Evolutionary conservation across 1,140 invertebrate genomes (phyloP), one percentile per base, ranked within the genome.

Genomic region (Ylistrum balloti): DNA sequence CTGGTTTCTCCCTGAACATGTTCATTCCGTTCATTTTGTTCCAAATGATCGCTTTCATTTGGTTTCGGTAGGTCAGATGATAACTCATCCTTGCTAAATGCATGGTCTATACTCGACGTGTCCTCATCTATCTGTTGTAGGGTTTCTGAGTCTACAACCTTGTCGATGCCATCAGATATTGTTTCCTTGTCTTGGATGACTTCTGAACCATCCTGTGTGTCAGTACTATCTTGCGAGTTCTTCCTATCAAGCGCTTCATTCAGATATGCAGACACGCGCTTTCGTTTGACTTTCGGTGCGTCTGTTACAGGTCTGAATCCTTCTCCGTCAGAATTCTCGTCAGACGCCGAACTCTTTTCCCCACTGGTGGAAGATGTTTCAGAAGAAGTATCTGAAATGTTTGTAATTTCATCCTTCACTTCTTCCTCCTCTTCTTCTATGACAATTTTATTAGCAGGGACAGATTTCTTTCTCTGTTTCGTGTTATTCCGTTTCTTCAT

Each of bases 361-460:
- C 28, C n/a, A 1, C 5, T 17, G 28, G 56, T 28, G 56, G 22
- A 1, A 17, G 56, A 74, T 3, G 56, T 17, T 1, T 74, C 56
- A 28, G 56, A 74, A 74, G 56, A 74, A 74, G 56, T 28, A n/a
- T 74, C 22, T 74, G 56, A 74, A 3, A 74, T 28, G 5, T 74
- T 74, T n/a, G 9, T 74, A 28, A n/a, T n/a, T 74, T 74, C n/a
- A 5, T 28, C 56, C 28, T 74, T 74, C 22, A 28, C 56, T 28
- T 5, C 56, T n/a, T 74, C 56, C 56, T 74, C 56, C n/a, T 74
- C 56, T 74, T 74, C 56, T 17, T 74, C 56, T 74, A 74, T 74
- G 28, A 74, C 56, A 74, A 74, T n/a, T 74, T 74, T 74, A 0
- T 22, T n/a, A 17, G 22, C 5, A 28, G 56, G 56, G 3, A 74